Evolutionary conservation across 2,888 invertebrate genomes (phyloP).

Genomic region (Caenorhabditis afra): DNA sequence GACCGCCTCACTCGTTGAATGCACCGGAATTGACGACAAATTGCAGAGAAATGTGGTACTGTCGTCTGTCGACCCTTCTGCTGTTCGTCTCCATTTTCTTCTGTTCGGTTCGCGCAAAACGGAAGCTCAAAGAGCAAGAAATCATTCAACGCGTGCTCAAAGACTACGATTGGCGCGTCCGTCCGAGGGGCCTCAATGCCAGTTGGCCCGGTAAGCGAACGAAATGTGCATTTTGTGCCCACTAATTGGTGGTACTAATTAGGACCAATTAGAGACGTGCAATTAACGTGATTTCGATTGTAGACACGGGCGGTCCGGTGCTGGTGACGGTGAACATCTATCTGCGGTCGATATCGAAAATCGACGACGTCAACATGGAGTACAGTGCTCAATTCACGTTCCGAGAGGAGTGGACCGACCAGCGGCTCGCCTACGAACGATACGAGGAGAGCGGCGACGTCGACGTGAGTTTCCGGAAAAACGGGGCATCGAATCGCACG

Average conservation of each 20-base stretch:
- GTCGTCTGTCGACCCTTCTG: slow-evolving; percentile 15
- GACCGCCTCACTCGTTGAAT: not conserved
- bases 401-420: slow-evolving; percentile 96
- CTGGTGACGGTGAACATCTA: slow-evolving; percentile 79
- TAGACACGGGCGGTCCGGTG: slow-evolving; percentile 74
- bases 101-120: slow-evolving; percentile 61
- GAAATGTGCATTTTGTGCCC: too few species aligned
- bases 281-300: too few species aligned
- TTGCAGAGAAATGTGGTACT: slow-evolving; percentile 14
- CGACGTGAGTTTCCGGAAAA: slow-evolving; percentile 57
- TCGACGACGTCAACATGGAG: slow-evolving; percentile 84
- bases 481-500: too few species aligned
- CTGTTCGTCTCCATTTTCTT: slow-evolving; percentile 21
- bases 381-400: slow-evolving; percentile 91
- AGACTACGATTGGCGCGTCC: slow-evolving; percentile 79
- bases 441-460: slow-evolving; percentile 76
- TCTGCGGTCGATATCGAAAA: slow-evolving; percentile 79
- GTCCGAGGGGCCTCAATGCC: slow-evolving; percentile 77
- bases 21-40: not conserved
- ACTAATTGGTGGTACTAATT: too few species aligned
- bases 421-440: slow-evolving; percentile 83
- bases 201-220: slow-evolving; percentile 76
- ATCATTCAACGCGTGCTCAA: slow-evolving; percentile 76
- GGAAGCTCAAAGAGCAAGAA: slow-evolving; percentile 78
- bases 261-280: too few species aligned